Evolutionary conservation across 2,113 vertebrate genomes (phyloP), one percentile per base, ranked within the genome.

Genomic region (Neofelis nebulosa): DNA sequence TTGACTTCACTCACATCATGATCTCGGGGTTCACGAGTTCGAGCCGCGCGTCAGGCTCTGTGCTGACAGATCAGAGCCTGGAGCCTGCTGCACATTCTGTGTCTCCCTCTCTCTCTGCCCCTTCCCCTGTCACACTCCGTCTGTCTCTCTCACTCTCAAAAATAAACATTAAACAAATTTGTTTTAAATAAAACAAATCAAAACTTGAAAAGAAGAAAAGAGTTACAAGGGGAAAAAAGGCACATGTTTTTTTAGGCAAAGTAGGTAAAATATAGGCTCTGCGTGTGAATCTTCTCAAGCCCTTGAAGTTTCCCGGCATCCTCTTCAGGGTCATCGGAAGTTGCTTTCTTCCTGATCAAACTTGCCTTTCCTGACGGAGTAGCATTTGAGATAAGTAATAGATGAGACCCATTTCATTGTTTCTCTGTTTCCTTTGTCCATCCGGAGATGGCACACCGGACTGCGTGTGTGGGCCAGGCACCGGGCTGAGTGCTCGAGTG

Each of bases 381-480:
- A 38, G 29, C 78, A 3, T 1, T 57, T 55, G 65, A 84, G 36
- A 16, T 48, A 36, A 78, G 27, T 57, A 19, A 21, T 11, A n/a
- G 4, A 15, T 13, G 27, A 52, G 61, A 52, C 38, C 48, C 52
- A 1, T 33, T 16, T 50, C 69, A 5, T 4, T 38, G 76, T 45
- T 19, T 65, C 76, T 36, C 38, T 68, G 65, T 21, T 63, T 81
- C 57, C 52, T 14, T 14, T 10, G 6, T 31, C n/a, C 5, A 7
- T 68, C 66, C 31, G 45, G 13, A 79, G n/a, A 1, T 13, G 8
- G 31, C 1, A 0, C 0, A 10, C 33, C 0, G 11, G 2, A 4
- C 2, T 14, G 9, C 33, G 63, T 2, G 5, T 2, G 0, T 8
- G 5, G 29, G 45, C 92, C 48, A 4, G 52, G 52, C 12, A 0